Base-by-base conservation (phyloP, 2,888 invertebrate species). In the Drosophila pseudotakahashii region DNA sequence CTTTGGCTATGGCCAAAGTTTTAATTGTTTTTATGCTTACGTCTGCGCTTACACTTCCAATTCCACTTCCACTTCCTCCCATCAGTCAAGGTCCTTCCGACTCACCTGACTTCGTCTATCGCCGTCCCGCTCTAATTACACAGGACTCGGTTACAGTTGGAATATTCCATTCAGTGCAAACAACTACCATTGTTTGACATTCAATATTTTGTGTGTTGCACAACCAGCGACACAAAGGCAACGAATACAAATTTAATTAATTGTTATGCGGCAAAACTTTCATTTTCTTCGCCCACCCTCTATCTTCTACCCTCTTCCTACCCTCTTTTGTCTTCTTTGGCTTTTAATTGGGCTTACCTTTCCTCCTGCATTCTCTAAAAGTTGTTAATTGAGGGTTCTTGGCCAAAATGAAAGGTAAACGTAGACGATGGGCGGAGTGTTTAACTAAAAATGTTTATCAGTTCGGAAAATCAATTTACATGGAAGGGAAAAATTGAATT, bases 1-100 rank as follows among this genome's bases (percentile, higher is more conserved):
- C 54, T 66, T 60, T 69, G 47, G 66, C 61, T 73, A 75, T 77
- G 50, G 58, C 47, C 54, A 82, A 81, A 85, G 77, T 85, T 85
- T 85, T 81, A 85, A 81, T 85, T 85, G 79, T 81, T 77, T 69
- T 79, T 66, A 32, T 76, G 68, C 62, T 73, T 68, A 73, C 67
- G 62, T 77, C 66, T 69, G 61, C 57, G 55, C 59, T 71, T 76
- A 52, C 69, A 41, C 50, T 66, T 54, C 67, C 39, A 34, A 13
- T 16, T 36, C 13, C 9, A 16, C 36, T 19, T 41, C 3, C 19
- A 4, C 30, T 36, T 14, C 39, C 39, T 14, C 16, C 57, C 52
- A 42, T 47, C 64, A 36, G 30, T 47, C 63, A 42, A 62, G 54
- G 36, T 34, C 52, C 42, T 42, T 42, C 30, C 61, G 44, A 53